These are phyloP conservation scores for Panopea generosa DNA, from an alignment of 2,888 invertebrate species.

Conservation along the genomic window DNA sequence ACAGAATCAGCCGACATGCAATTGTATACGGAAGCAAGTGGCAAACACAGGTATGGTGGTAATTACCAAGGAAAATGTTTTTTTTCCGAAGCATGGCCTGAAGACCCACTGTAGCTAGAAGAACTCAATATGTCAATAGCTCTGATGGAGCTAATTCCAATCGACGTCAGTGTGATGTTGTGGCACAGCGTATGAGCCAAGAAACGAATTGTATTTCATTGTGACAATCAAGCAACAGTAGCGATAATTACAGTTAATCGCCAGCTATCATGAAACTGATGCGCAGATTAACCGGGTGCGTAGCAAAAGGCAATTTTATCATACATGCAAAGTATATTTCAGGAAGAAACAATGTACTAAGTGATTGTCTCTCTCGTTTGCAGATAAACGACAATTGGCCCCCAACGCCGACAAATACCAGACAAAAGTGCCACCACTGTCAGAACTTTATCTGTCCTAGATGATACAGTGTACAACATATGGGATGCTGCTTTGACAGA, in stretches of 20 bases:
- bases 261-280: constrained; percentile 6
- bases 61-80: constrained; percentile 40
- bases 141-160: constrained; percentile 4
- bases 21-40: constrained; percentile 37
- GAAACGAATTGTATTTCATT: constrained; percentile 6
- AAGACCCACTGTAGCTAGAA: background rate
- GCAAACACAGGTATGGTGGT: constrained; percentile 10
- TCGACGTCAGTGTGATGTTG: background rate
- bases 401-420: constrained; percentile 8
- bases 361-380: constrained; percentile 20
- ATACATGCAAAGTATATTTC: constrained; percentile 8
- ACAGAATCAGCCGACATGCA: constrained; percentile 33
- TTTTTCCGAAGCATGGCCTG: constrained; percentile 41
- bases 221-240: constrained; percentile 3
- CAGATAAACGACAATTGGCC: constrained; percentile 3
- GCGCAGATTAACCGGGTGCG: constrained; percentile 3
- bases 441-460: background rate
- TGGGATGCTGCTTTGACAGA: background rate
- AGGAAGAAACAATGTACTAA: constrained; percentile 2
- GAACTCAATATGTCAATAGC: constrained; percentile 7
- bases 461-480: background rate
- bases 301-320: background rate
- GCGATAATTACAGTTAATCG: constrained; percentile 3
- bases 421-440: constrained; percentile 1
- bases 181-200: background rate